Base-by-base conservation (phyloP, 2,888 invertebrate genomes). In the Therioaphis trifolii region DNA sequence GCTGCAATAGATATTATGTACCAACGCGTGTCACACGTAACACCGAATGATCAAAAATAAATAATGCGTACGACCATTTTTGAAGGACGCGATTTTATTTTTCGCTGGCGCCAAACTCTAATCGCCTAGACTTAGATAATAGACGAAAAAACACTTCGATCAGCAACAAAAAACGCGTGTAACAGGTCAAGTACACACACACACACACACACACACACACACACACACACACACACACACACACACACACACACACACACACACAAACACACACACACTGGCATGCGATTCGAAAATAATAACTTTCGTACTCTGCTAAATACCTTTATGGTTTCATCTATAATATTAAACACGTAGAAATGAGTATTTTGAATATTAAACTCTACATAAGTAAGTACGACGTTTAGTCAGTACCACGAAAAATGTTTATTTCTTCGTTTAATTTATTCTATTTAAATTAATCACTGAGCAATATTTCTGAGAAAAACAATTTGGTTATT, bases 41-140 rank as follows among this genome's bases (percentile, higher is more conserved):
- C 7, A 35, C 35, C 35, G 7, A 35, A 35, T 35, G 7, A 35
- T 46, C 24, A 0, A 21, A 58, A 79, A 79, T 11, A 27, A 24
- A 27, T n/a, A 27, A 77, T 52, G 14, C 24, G 35, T 66, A 49
- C 49, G 21, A 49, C 49, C 49, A 21, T 78, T 52, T 66, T 27
- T 71, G 69, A 71, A 79, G 55, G 69, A 79, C 66, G 15, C n/a
- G 15, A 2, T 35, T 52, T 68, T 52, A 24, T 66, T 66, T 77
- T 79, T 69, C 15, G 55, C 69, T 71, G 79, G 79, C 79, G 69
- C 69, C 79, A 79, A 3, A 29, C 43, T 71, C 15, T 79, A 79
- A 79, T 79, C 79, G 40, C 69, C 3, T 15, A 71, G 79, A 71
- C 69, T 58, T 71, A 69, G 69, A 79, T 69, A 79, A 69, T 24